A percentile compares a stretch with the other conserved stretches of the same genome.
These are phyloP conservation scores for Aproaerema taeniolella DNA, from an alignment of 2,888 invertebrate species.

Conservation along the genomic window DNA sequence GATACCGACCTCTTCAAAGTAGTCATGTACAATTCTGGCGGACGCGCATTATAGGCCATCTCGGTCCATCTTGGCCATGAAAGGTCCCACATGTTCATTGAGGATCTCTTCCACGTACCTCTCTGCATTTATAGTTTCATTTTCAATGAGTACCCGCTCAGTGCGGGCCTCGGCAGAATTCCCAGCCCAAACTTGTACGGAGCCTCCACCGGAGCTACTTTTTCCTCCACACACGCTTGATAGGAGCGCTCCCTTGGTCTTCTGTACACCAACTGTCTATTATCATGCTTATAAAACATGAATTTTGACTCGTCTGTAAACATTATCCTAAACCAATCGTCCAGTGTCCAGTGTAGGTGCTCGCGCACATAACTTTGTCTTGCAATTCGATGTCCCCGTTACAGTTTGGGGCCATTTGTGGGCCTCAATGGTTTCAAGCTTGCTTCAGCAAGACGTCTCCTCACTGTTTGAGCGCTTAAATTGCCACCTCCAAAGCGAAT, in stretches of 20 bases:
- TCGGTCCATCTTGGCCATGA: too few relatives aligned
- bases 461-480: conserved; percentile 5
- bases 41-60: too few relatives aligned
- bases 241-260: conserved; percentile 11
- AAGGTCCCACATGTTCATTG: conserved; percentile 24
- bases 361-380: too few relatives aligned
- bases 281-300: conserved; percentile 10
- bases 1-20: too few relatives aligned
- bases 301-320: conserved; percentile 5
- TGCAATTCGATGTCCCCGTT: conserved; percentile 4
- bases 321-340: neutral
- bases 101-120: too few relatives aligned
- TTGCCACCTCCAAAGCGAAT: conserved; percentile 1
- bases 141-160: conserved; percentile 14
- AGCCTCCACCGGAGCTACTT: conserved; percentile 10
- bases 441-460: conserved; percentile 6
- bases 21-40: too few relatives aligned
- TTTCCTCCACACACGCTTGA: conserved; percentile 10
- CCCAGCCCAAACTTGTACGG: conserved; percentile 10
- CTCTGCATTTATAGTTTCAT: conserved; percentile 16
- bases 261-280: conserved; percentile 12
- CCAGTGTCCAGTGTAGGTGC: conserved; percentile 11
- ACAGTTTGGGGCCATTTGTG: conserved; percentile 3
- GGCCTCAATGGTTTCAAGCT: conserved; percentile 5
- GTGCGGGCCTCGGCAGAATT: conserved; percentile 9